Base-by-base conservation (phyloP, 2,888 invertebrate genomes). In the Himalopsyche japonica region DNA sequence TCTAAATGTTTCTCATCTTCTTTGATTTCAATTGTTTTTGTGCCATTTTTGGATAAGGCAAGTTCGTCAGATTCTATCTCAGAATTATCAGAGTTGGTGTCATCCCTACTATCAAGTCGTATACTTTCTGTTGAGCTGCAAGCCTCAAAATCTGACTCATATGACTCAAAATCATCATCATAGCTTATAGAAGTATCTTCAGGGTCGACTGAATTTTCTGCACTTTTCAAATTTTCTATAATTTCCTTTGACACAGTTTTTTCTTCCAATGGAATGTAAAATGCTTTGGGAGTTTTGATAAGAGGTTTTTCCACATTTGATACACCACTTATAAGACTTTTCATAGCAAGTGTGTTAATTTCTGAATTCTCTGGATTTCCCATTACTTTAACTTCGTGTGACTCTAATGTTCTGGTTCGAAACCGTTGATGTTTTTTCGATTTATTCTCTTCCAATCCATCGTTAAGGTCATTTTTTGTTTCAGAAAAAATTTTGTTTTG, bases 151-250 rank as follows among this genome's bases (percentile, higher is more conserved):
- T 92, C 92, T 0, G 92, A 92, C 87, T 92, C 92, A 87, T 92
- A 92, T 76, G 92, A 92, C 83, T 92, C 92, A 64, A 92, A 92
- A 82, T 92, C 92, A n/a, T 92, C 92, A 89, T 92, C 92, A 82
- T 92, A 92, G 82, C 90, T 91, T 0, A 91, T 85, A 32, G 92
- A 91, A 82, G 91, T 91, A 88, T 20, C 86, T 78, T 86, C 89
- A 88, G 6, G 88, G 88, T 12, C 87, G 12, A 48, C 24, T n/a
- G n/a, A 47, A 34, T 18, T 76, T 48, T 78, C 24, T 18, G 32
- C 20, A 77, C 48, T 43, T 27, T 49, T 49, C 34, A 8, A 7
- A 24, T 34, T 30, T 57, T 30, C 15, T 70, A 15, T 43, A 43
- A 43, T 3, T 12, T 15, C 15, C 1, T 18, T n/a, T 48, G 24